A percentile compares a stretch with the other conserved stretches of the same genome.
Conservation (phyloP, 2,888 invertebrate species). For the Aleiodes testaceus region DNA sequence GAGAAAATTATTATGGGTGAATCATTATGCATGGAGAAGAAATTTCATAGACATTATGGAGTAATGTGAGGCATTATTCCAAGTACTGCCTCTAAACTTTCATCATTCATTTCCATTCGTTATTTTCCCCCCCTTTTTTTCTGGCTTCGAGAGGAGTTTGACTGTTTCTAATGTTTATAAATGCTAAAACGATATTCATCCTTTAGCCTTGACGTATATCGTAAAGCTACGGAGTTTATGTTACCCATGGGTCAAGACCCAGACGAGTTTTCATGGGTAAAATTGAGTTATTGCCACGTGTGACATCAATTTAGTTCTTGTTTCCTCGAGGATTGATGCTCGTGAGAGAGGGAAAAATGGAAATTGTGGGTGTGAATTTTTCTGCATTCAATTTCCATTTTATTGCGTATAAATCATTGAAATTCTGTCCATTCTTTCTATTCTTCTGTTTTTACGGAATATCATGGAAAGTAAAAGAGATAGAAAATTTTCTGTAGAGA, state of each 20-base stretch:
- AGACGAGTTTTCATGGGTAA: constrained; percentile 36
- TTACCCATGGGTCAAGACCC: constrained; percentile 28
- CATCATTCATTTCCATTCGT: not conserved
- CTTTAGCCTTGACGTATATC: constrained; percentile 45
- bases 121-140: not conserved
- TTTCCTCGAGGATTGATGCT: not conserved
- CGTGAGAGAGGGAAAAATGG: not conserved
- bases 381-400: too few relatives aligned
- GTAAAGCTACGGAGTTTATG: constrained; percentile 48
- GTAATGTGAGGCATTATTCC: constrained; percentile 17
- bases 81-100: not conserved
- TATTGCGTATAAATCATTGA: too few relatives aligned
- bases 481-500: too few relatives aligned
- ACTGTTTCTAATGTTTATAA: constrained; percentile 15
- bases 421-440: too few relatives aligned
- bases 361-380: constrained; percentile 33
- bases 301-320: constrained; percentile 16
- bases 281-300: constrained; percentile 21
- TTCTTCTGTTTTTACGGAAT: too few relatives aligned
- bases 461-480: too few relatives aligned
- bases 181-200: constrained; percentile 43
- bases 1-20: constrained; percentile 41
- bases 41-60: constrained; percentile 17
- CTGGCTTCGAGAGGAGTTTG: not conserved
- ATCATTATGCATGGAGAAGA: constrained; percentile 30